Evolutionary conservation across 2,888 invertebrate species (phyloP).

Genomic region (Drosophila merina): DNA sequence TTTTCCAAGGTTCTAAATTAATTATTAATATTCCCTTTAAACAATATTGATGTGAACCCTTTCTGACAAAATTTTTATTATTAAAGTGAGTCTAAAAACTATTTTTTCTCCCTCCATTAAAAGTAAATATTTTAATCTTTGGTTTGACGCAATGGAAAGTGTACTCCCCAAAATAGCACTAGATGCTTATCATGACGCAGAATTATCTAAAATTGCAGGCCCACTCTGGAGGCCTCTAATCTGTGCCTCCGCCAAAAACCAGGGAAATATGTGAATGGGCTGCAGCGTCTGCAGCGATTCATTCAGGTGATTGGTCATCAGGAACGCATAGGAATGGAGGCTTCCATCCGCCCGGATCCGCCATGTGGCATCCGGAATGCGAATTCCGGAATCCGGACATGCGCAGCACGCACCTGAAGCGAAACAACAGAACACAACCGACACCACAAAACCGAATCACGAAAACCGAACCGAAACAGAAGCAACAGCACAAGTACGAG

Average conservation of each 20-base stretch:
- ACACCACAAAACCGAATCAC: conserved; percentile 22
- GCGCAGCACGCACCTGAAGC: conserved; percentile 54
- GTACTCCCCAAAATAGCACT: conserved; percentile 11
- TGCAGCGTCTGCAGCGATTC: conserved; percentile 11
- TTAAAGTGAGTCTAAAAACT: not conserved
- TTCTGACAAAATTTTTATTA: not conserved
- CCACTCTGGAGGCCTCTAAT: not conserved
- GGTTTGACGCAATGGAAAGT: conserved; percentile 20
- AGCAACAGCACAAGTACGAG: conserved; percentile 65
- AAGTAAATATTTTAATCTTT: conserved; percentile 14
- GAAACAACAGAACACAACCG: conserved; percentile 26
- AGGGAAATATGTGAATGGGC: conserved; percentile 2
- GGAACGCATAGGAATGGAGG: conserved; percentile 33
- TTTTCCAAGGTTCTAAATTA: no score
- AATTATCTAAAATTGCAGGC: conserved; percentile 19
- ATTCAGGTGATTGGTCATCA: conserved; percentile 35
- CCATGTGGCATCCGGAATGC: conserved; percentile 29
- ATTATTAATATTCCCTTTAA: no score
- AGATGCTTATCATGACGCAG: conserved; percentile 17
- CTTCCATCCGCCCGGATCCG: conserved; percentile 12
- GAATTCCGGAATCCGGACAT: conserved; percentile 57
- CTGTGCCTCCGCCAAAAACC: not conserved
- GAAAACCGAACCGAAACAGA: conserved; percentile 62
- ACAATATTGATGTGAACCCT: not conserved
- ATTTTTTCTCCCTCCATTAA: not conserved